Evolutionary conservation across 2,888 invertebrate species (phyloP).

Genomic region (Trachelus stipa): DNA sequence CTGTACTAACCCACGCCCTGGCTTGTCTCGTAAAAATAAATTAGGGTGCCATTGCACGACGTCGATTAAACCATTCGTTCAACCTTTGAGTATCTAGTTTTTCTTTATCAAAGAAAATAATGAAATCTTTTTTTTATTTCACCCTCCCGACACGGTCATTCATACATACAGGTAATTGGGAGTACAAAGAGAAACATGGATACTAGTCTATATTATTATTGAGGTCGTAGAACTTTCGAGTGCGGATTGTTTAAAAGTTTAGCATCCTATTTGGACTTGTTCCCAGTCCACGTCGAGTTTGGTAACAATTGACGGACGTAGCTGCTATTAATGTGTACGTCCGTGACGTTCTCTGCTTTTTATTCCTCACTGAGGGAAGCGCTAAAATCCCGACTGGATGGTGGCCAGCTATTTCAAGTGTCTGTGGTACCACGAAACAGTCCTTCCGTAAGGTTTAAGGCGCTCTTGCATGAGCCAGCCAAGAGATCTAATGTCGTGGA

Average conservation of each 20-base stretch:
- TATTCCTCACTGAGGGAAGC: conserved; percentile 26
- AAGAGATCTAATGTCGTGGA: conserved; percentile 8
- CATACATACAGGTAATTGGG: conserved; percentile 17
- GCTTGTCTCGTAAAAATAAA: conserved; percentile 7
- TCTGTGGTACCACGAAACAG: conserved; percentile 22
- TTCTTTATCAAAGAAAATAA: conserved; percentile 33
- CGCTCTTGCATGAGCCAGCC: not conserved
- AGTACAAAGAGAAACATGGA: not conserved
- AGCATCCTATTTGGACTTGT: not conserved
- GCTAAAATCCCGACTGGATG: conserved; percentile 51
- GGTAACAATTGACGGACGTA: not conserved
- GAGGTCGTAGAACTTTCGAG: not conserved
- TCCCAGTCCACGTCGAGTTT: not conserved
- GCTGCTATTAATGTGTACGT: not conserved
- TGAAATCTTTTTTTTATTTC: not conserved
- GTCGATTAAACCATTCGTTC: conserved; percentile 40
- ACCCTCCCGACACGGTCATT: not conserved
- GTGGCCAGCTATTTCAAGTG: conserved; percentile 47
- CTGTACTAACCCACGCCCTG: conserved; percentile 6
- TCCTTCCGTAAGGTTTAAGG: conserved; percentile 32
- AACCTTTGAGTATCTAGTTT: conserved; percentile 17
- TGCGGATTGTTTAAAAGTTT: not conserved
- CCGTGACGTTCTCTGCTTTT: not conserved
- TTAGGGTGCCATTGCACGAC: conserved; percentile 11
- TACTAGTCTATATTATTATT: not conserved